Conservation (phyloP, 2,113 vertebrate species). For the Plecotus auritus region DNA sequence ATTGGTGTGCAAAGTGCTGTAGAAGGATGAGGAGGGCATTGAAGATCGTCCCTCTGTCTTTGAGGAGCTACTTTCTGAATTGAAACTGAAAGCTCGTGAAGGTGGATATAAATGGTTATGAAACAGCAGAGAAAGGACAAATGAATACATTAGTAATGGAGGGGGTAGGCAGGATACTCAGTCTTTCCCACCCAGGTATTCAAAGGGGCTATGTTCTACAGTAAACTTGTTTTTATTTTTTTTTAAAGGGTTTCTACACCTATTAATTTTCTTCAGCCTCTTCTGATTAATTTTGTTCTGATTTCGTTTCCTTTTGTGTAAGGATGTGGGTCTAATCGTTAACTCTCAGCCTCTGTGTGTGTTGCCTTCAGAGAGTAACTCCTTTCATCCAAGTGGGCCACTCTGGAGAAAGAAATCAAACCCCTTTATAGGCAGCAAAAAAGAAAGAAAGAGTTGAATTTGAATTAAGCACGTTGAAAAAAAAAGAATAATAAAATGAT, state of each 20-base stretch:
- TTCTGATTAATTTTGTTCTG: neutral
- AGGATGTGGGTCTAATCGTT: neutral
- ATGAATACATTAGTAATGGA: neutral
- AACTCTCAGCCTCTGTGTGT: neutral
- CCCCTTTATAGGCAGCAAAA: neutral
- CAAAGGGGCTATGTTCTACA: neutral
- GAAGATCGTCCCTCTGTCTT: neutral
- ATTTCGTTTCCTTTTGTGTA: neutral
- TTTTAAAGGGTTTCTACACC: neutral
- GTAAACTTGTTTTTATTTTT: neutral
- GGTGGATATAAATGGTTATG: neutral
- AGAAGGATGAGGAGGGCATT: neutral
- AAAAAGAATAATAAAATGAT: neutral
- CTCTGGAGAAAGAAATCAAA: neutral
- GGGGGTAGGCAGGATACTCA: too few relatives aligned
- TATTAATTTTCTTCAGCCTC: neutral
- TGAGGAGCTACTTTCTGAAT: neutral
- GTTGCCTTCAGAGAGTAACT: neutral
- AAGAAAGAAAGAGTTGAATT: neutral
- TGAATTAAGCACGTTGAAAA: conserved; percentile 8
- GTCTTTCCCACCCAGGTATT: neutral
- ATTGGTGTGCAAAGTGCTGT: neutral
- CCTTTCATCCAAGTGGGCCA: neutral
- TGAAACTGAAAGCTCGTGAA: neutral
- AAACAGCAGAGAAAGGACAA: neutral